A percentile compares a stretch with the other conserved stretches of the same genome.
These are phyloP conservation scores for Sebastes vulpes DNA, from an alignment of 2,797 vertebrate genomes.

Conservation along the genomic window DNA sequence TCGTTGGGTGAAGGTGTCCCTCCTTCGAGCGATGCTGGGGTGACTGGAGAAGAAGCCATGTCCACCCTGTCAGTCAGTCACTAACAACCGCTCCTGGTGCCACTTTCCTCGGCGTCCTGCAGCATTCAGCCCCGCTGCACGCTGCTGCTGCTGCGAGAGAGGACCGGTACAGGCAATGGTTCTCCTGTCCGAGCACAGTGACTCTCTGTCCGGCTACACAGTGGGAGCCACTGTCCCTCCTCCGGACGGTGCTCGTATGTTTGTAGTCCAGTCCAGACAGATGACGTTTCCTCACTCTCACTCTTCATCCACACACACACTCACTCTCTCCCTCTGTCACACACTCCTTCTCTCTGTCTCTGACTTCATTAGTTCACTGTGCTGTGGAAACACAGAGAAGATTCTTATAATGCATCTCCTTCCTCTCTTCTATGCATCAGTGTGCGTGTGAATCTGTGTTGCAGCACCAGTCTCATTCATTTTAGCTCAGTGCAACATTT, in stretches of 20 bases:
- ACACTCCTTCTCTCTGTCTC: not conserved
- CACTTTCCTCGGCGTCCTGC: slow-evolving; percentile 54
- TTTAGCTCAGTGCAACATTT: slow-evolving; percentile 1
- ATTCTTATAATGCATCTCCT: not conserved
- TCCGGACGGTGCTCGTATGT: slow-evolving; percentile 47
- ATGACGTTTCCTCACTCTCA: slow-evolving; percentile 64
- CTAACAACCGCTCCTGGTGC: slow-evolving; percentile 25
- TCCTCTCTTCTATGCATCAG: not conserved
- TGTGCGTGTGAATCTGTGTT: not conserved
- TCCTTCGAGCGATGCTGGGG: slow-evolving; percentile 80
- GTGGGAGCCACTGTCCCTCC: slow-evolving; percentile 47
- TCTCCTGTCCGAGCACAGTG: slow-evolving; percentile 56
- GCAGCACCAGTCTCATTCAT: not conserved
- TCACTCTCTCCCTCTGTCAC: not conserved
- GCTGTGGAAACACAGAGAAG: not conserved
- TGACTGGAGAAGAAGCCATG: slow-evolving; percentile 87
- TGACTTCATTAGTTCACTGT: not conserved
- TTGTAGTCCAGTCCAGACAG: slow-evolving; percentile 41
- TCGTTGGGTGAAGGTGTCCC: slow-evolving; percentile 85
- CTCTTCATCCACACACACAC: slow-evolving; percentile 6
- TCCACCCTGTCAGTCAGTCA: slow-evolving; percentile 41
- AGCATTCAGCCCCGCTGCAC: slow-evolving; percentile 22
- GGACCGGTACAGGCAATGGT: not conserved
- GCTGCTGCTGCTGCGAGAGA: slow-evolving; percentile 8
- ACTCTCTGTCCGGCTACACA: slow-evolving; percentile 63